A percentile compares a stretch with the other conserved stretches of the same genome.
Evolutionary conservation across 2,888 invertebrate genomes (phyloP).

Genomic region (Tenthredo notha): DNA sequence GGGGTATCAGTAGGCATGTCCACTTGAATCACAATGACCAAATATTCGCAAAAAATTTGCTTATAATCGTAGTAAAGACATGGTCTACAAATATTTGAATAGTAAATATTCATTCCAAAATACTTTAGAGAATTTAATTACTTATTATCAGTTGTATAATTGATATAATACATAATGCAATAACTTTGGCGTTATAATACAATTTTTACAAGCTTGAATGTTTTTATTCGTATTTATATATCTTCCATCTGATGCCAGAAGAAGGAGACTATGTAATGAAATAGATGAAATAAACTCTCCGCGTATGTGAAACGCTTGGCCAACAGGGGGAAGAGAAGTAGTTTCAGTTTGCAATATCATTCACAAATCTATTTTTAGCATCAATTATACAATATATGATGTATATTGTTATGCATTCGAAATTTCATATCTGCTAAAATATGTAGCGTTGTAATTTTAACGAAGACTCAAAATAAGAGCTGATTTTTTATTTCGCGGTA

Average conservation of each 20-base stretch:
- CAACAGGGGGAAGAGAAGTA: neutral
- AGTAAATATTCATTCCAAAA: constrained; percentile 39
- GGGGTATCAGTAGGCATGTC: neutral
- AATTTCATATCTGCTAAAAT: neutral
- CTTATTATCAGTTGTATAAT: constrained; percentile 14
- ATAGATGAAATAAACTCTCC: neutral
- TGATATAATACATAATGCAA: constrained; percentile 2
- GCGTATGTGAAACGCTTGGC: neutral
- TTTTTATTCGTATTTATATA: constrained; percentile 22
- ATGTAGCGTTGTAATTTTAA: neutral
- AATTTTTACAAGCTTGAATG: neutral
- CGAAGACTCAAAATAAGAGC: neutral
- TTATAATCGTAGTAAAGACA: constrained; percentile 4
- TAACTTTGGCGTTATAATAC: neutral
- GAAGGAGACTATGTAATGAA: neutral
- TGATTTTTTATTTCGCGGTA: neutral
- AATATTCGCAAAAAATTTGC: neutral
- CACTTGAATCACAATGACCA: constrained; percentile 25
- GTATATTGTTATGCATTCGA: neutral
- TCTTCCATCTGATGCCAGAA: neutral
- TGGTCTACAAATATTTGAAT: constrained; percentile 27
- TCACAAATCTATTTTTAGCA: neutral
- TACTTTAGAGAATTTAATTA: constrained; percentile 3
- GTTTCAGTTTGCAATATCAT: neutral
- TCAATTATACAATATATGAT: neutral